Evolutionary conservation across 2,888 invertebrate species (phyloP).

Genomic region (Tortricodes alternella): DNA sequence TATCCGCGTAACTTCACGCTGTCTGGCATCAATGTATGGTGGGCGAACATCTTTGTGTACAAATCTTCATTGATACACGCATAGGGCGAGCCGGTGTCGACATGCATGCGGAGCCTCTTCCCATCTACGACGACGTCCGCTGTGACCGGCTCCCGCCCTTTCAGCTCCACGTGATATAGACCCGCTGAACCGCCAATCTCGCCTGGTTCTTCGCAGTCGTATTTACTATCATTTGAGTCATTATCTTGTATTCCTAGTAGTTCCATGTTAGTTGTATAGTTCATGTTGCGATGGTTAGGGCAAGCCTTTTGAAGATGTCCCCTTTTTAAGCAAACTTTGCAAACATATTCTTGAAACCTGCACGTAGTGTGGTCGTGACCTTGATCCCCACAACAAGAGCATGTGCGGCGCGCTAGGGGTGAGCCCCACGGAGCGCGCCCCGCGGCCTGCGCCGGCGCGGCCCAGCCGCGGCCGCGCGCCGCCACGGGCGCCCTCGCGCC

Average conservation of each 20-base stretch:
- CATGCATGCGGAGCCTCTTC: constrained; percentile 2
- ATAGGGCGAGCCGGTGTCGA: constrained; percentile 11
- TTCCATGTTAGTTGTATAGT: background rate
- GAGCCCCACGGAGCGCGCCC: background rate
- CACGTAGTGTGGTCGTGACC: background rate
- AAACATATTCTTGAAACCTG: constrained; percentile 16
- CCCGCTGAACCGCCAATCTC: background rate
- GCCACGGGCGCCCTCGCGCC: background rate
- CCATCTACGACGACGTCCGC: constrained; percentile 16
- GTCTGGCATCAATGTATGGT: background rate
- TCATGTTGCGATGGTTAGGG: background rate
- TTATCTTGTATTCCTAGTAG: background rate
- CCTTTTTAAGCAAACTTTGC: background rate
- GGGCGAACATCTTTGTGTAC: background rate
- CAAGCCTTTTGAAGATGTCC: constrained; percentile 11
- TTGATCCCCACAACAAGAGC: background rate
- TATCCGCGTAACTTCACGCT: background rate
- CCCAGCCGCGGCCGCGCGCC: background rate
- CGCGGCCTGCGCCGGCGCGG: constrained; percentile 30
- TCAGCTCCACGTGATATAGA: background rate
- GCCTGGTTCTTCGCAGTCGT: background rate
- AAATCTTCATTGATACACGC: constrained; percentile 3
- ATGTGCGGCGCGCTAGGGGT: background rate
- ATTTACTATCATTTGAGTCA: background rate
- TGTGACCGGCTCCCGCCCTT: constrained; percentile 6